phyloP scores from a whole-genome alignment of 2,888 invertebrate species.

The Sphaerophoria taeniata region DNA sequence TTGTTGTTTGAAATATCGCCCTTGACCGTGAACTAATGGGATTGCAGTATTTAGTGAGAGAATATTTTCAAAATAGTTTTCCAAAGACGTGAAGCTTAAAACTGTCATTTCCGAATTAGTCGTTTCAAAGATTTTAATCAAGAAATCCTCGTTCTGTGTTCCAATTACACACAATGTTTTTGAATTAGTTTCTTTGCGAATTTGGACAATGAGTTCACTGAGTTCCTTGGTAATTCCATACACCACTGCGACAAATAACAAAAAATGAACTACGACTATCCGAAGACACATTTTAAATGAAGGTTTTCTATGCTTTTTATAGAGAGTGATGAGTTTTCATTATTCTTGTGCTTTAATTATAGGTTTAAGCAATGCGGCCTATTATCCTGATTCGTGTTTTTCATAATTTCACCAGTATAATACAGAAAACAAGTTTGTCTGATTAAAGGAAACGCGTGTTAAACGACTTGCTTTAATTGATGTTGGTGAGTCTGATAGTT shows the following conservation, averaged over 20 bases:
- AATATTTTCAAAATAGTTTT: neutral
- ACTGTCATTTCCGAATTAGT: neutral
- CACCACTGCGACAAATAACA: neutral
- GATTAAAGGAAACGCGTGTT: neutral
- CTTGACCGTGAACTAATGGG: neutral
- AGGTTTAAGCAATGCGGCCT: neutral
- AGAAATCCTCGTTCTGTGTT: neutral
- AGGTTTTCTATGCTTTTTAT: neutral
- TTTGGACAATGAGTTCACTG: neutral
- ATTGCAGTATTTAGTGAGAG: neutral
- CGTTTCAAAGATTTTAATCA: neutral
- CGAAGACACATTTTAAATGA: neutral
- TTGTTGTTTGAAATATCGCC: neutral
- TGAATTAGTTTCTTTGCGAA: neutral
- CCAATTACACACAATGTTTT: conserved; percentile 1
- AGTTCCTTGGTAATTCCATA: neutral
- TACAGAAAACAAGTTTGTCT: neutral
- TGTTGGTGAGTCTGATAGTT: no score
- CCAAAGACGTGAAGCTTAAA: neutral
- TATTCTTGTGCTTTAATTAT: neutral
- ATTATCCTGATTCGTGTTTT: no score
- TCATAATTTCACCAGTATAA: neutral
- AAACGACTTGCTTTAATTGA: no score
- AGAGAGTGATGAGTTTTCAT: neutral
- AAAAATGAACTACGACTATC: neutral